Evolutionary conservation across 2,888 invertebrate species (phyloP).

Genomic region (Sarcophaga rosellei): DNA sequence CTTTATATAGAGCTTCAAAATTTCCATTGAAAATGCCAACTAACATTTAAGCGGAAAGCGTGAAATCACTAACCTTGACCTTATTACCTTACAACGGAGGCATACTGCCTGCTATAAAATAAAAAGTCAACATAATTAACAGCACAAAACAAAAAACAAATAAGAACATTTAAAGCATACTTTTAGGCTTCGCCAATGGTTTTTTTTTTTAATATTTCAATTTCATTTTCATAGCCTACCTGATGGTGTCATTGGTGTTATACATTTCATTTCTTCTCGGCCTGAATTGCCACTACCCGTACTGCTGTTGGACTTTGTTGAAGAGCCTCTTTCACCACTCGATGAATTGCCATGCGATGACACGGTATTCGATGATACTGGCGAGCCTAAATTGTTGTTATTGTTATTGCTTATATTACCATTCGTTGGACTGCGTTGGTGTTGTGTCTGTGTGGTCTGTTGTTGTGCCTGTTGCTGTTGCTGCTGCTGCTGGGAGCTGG

Average conservation of each 20-base stretch:
- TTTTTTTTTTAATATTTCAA: not conserved
- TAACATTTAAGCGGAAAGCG: not conserved
- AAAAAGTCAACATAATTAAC: slow-evolving; percentile 62
- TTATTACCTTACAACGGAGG: slow-evolving; percentile 22
- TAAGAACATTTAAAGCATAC: slow-evolving; percentile 31
- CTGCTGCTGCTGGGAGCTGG: slow-evolving; percentile 63
- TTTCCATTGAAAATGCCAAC: not conserved
- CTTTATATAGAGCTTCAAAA: not conserved
- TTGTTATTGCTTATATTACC: slow-evolving; percentile 41
- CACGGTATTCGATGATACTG: slow-evolving; percentile 78
- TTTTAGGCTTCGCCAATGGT: not conserved
- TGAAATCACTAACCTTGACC: slow-evolving; percentile 54
- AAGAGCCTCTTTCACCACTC: slow-evolving; percentile 76
- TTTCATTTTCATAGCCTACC: slow-evolving; percentile 72
- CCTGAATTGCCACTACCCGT: slow-evolving; percentile 79
- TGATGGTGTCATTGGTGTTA: slow-evolving; percentile 80
- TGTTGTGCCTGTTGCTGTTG: slow-evolving; percentile 54
- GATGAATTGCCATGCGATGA: slow-evolving; percentile 78
- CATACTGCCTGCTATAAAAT: not conserved
- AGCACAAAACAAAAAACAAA: not conserved
- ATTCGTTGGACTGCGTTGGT: slow-evolving; percentile 65
- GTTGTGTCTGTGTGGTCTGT: slow-evolving; percentile 37
- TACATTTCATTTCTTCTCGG: slow-evolving; percentile 77
- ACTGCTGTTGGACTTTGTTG: slow-evolving; percentile 80
- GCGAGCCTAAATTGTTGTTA: slow-evolving; percentile 78